phyloP scores from a whole-genome alignment of 2,888 invertebrate genomes.

The Drosophila stalkeri region DNA sequence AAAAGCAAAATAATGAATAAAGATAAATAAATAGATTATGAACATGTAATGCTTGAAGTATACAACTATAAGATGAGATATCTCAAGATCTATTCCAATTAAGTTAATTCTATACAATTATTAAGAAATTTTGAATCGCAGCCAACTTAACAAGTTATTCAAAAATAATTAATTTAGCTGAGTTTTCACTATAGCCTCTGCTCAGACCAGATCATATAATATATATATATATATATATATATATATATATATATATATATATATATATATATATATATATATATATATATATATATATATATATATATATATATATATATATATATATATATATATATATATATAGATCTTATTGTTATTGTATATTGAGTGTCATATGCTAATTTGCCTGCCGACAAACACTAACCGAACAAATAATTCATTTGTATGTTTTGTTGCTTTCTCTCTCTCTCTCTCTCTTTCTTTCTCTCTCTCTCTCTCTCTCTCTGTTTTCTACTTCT shows the following conservation, averaged over 20 bases:
- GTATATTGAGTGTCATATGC: constrained; percentile 31
- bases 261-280: no score
- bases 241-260: not conserved
- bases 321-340: no score
- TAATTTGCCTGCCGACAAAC: constrained; percentile 42
- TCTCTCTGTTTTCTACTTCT: constrained; percentile 48
- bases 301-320: no score
- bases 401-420: constrained; percentile 67
- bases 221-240: no score
- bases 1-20: no score
- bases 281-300: not conserved
- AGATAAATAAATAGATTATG: not conserved
- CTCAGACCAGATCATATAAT: no score
- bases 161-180: not conserved
- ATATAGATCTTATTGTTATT: constrained; percentile 3
- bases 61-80: not conserved
- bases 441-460: constrained; percentile 43
- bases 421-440: constrained; percentile 75
- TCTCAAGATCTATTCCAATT: no score
- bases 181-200: constrained; percentile 10
- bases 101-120: not conserved
- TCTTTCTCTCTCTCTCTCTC: constrained; percentile 31
- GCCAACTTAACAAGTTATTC: constrained; percentile 1
- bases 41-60: not conserved
- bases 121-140: not conserved